phyloP scores from a whole-genome alignment of 2,797 vertebrate genomes.

The Chanos chanos region DNA sequence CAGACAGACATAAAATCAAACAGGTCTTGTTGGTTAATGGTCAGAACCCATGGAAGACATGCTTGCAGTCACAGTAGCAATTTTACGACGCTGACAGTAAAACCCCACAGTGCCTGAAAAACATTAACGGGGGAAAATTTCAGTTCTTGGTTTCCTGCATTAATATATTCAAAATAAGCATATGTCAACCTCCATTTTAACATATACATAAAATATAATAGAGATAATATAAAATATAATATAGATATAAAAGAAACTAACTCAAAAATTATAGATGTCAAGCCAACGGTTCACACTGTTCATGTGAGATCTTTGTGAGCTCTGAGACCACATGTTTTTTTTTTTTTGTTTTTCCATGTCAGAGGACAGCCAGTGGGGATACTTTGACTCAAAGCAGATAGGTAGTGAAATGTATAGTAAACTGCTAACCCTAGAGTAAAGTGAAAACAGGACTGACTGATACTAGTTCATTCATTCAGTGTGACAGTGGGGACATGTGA shows the following conservation, averaged over 20 bases:
- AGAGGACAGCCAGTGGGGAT: too few relatives aligned
- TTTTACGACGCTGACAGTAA: conserved; percentile 51
- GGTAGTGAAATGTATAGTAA: too few relatives aligned
- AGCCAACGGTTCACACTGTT: background rate
- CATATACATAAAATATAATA: conserved; percentile 37
- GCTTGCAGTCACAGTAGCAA: conserved; percentile 22
- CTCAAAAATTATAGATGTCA: background rate
- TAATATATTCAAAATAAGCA: conserved; percentile 48
- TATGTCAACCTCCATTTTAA: conserved; percentile 54
- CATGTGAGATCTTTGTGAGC: too few relatives aligned
- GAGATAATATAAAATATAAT: conserved; percentile 5
- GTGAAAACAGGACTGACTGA: too few relatives aligned
- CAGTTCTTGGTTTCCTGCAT: conserved; percentile 54
- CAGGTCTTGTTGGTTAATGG: conserved; percentile 11
- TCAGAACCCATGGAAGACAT: conserved; percentile 40
- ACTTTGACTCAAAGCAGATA: too few relatives aligned
- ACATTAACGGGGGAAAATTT: conserved; percentile 50
- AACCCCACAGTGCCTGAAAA: conserved; percentile 33
- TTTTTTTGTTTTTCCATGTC: too few relatives aligned
- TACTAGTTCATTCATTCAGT: too few relatives aligned
- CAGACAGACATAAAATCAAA: conserved; percentile 49
- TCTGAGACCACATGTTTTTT: too few relatives aligned
- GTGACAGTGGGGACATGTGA: too few relatives aligned
- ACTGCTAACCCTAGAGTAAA: too few relatives aligned
- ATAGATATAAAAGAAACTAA: too few relatives aligned